Base-by-base conservation (phyloP, 1,140 invertebrate species). In the Aphelinus certus region DNA sequence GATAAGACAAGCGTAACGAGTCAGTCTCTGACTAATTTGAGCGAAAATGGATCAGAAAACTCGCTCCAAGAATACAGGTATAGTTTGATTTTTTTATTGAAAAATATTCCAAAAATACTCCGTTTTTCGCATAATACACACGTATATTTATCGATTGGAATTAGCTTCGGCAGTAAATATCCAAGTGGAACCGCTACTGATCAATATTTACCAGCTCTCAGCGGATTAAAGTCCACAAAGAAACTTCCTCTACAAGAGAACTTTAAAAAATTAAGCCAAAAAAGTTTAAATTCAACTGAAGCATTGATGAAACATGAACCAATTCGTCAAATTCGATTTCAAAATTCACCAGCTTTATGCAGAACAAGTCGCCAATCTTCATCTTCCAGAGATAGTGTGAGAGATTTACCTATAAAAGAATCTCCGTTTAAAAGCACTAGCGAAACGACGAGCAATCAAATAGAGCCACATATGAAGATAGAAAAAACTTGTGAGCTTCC, bases 21-120 rank as follows among this genome's bases (percentile, higher is more conserved):
- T 48, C 75, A 72, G 42, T 75, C 73, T 10, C 83, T 80, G 26
- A 82, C 79, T 55, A 82, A 88, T 80, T 85, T 89, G 75, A 88
- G 86, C 57, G 87, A 89, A 79, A 81, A 83, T 60, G 77, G 80
- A 83, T 79, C 68, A 65, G 55, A 80, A 78, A 62, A 73, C 77
- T 26, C 78, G 81, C 70, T 76, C 80, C 48, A 78, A 80, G 63
- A 56, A 83, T 47, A 77, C 78, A 71, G 64, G 64, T 65, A 67
- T 9, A 53, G 4, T 9, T 53, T 53, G 4, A 6, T 53, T 4
- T 53, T 53, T 53, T 53, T 26, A 0, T 26, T 26, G 26, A 26
- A 26, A 26, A 26, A 26, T 26, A 26, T 26, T 26, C 26, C 26
- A 26, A 26, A 26, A 26, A 26, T 26, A 26, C 26, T 26, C 26